A percentile compares a stretch with the other conserved stretches of the same genome.
phyloP scores from a whole-genome alignment of 1,140 invertebrate species.

The Solenopsis invicta region DNA sequence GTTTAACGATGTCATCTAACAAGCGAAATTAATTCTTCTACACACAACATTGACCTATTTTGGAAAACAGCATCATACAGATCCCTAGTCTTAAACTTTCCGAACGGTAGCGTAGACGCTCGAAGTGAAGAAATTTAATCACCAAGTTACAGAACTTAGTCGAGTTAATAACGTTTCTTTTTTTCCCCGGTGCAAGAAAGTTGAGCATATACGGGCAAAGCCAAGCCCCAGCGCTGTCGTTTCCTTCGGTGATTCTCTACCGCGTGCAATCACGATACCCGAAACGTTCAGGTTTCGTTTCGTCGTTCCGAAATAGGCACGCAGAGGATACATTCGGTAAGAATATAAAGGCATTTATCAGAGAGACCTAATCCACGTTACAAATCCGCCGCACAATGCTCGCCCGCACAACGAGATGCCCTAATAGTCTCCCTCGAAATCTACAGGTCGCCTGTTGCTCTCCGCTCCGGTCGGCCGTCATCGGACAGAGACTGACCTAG shows the following conservation, averaged over 20 bases:
- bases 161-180: too few species aligned
- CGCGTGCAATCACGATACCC: not conserved
- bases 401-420: not conserved
- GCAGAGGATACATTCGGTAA: not conserved
- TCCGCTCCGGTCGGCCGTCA: slow-evolving; percentile 21
- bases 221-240: not conserved
- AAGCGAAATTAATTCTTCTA: too few species aligned
- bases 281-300: not conserved
- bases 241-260: not conserved
- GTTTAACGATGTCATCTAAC: too few species aligned
- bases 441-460: slow-evolving; percentile 63
- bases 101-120: too few species aligned
- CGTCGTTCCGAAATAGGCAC: not conserved
- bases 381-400: not conserved
- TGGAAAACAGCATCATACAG: too few species aligned
- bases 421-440: slow-evolving; percentile 13
- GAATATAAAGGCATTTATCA: not conserved
- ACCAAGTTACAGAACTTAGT: too few species aligned
- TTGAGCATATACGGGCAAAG: not conserved
- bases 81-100: too few species aligned
- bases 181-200: too few species aligned
- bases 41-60: too few species aligned
- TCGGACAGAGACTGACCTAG: slow-evolving; percentile 19
- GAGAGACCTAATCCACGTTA: not conserved
- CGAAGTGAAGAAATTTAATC: too few species aligned